Conservation (phyloP, 2,113 vertebrate genomes). For the Tylochromis polylepis region DNA sequence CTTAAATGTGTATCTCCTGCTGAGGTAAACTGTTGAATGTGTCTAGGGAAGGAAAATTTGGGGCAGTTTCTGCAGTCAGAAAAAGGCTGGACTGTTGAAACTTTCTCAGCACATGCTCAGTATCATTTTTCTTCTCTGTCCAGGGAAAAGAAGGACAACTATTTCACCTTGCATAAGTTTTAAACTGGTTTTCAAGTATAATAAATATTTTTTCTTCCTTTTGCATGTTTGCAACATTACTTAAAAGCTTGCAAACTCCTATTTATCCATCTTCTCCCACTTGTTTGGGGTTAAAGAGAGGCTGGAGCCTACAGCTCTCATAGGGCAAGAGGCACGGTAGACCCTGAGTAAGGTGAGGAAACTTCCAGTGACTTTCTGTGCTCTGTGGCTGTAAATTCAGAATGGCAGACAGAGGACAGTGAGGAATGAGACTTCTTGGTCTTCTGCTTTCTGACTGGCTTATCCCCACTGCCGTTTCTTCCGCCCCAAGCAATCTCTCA, state of each 20-base stretch:
- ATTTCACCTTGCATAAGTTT: not conserved
- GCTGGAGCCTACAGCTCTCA: not conserved
- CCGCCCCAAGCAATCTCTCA: not conserved
- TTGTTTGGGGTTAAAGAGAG: not conserved
- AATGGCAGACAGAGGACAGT: not conserved
- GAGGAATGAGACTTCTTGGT: not conserved
- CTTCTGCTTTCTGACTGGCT: not conserved
- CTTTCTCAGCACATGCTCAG: not conserved
- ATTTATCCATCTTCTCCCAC: not conserved
- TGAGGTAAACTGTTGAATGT: not conserved
- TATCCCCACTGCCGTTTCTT: not conserved
- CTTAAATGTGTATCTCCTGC: not conserved
- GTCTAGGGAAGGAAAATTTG: not conserved
- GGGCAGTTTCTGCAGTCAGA: not conserved
- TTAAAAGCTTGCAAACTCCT: not conserved
- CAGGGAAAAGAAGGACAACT: not conserved
- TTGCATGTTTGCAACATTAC: not conserved
- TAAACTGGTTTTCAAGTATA: not conserved
- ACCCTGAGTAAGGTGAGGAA: not conserved
- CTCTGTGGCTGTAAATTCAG: not conserved
- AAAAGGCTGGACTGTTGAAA: not conserved
- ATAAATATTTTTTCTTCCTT: not conserved
- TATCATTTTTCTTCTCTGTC: not conserved
- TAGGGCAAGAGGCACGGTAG: not conserved
- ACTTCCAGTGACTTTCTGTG: rapidly evolving